These are phyloP conservation scores for Eristalinus sepulchralis DNA, from an alignment of 2,888 invertebrate genomes.

Conservation along the genomic window DNA sequence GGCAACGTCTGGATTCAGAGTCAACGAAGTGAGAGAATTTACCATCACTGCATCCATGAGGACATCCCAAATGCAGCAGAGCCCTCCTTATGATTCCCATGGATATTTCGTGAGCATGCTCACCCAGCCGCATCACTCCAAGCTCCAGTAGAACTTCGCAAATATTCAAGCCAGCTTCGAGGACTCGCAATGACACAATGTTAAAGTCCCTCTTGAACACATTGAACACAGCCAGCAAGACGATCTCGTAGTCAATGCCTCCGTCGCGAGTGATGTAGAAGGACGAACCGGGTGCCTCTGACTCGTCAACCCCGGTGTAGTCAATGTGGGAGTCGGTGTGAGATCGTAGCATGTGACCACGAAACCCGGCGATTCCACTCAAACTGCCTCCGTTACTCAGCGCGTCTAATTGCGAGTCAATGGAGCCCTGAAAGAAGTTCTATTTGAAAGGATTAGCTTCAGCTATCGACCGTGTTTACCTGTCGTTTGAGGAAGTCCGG, in stretches of 20 bases:
- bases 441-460: not conserved
- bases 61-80: slow-evolving; percentile 95
- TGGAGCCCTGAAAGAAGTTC: slow-evolving; percentile 85
- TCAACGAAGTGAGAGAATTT: not conserved
- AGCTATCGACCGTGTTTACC: slow-evolving; percentile 79
- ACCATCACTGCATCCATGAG: slow-evolving; percentile 94
- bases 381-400: slow-evolving; percentile 78
- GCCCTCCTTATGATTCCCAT: slow-evolving; percentile 80
- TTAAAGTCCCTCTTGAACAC: slow-evolving; percentile 92
- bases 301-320: slow-evolving; percentile 91
- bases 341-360: slow-evolving; percentile 88
- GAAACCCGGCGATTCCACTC: slow-evolving; percentile 77
- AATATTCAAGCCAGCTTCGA: slow-evolving; percentile 95
- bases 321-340: slow-evolving; percentile 96
- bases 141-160: slow-evolving; percentile 95
- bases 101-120: slow-evolving; percentile 80
- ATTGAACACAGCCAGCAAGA: slow-evolving; percentile 91
- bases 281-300: slow-evolving; percentile 93
- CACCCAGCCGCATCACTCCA: slow-evolving; percentile 87
- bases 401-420: slow-evolving; percentile 91
- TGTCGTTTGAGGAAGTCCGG: slow-evolving; percentile 92
- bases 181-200: slow-evolving; percentile 92
- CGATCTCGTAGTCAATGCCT: slow-evolving; percentile 94
- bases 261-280: slow-evolving; percentile 97
- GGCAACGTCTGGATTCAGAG: not conserved